Evolutionary conservation across 92 coral and sea anemone genomes (phyloP).

Genomic region (Porites evermanni): DNA sequence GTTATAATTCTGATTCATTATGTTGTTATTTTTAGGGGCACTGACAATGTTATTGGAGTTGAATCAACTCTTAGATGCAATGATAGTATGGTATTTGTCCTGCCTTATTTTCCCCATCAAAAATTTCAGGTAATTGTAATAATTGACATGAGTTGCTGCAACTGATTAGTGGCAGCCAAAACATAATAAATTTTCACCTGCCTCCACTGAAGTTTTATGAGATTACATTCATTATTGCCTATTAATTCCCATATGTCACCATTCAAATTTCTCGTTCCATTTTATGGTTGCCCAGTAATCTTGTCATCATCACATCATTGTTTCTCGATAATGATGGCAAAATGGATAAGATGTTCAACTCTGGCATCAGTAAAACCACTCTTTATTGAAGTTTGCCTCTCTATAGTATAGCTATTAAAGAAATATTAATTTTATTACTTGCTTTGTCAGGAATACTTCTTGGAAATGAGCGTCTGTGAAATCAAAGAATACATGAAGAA

Average conservation of each 20-base stretch:
- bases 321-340: too few species aligned
- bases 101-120: constrained; percentile 96
- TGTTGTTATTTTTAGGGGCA: constrained; percentile 67
- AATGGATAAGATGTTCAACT: too few species aligned
- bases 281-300: neutral
- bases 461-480: constrained; percentile 89
- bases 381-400: neutral
- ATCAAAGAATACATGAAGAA: constrained; percentile 94
- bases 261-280: neutral
- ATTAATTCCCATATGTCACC: too few species aligned
- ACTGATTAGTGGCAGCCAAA: too few species aligned
- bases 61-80: constrained; percentile 81
- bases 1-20: neutral
- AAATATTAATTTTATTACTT: neutral
- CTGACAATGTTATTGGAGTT: constrained; percentile 93
- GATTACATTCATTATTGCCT: too few species aligned
- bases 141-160: neutral
- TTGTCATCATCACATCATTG: too few species aligned
- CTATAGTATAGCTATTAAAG: neutral
- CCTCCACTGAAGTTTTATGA: too few species aligned
- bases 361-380: too few species aligned
- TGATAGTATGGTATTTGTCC: constrained; percentile 91
- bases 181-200: too few species aligned
- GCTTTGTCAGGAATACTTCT: constrained; percentile 78
- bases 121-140: constrained; percentile 88